Base-by-base conservation (phyloP, 2,888 invertebrate genomes). In the Tetanocera ferruginea region DNA sequence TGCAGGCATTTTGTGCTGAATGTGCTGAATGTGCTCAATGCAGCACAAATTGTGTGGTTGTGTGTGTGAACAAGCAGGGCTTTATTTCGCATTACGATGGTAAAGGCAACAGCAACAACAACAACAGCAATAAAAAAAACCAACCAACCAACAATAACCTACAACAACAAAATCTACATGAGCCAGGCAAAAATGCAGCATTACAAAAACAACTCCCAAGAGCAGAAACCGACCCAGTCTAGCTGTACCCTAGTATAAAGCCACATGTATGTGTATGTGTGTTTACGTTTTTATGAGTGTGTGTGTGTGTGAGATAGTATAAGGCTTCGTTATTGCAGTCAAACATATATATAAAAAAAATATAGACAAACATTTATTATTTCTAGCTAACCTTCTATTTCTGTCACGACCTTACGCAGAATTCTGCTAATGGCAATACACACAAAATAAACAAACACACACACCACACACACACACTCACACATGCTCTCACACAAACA, bases 311-410 rank as follows among this genome's bases (percentile, higher is more conserved):
- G 51, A 52, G 28, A 51, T 57, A 34, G 51, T 51, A 73, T 66
- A 52, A 34, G 25, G 43, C 73, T 74, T 70, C 73, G 77, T 77
- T 74, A 70, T 51, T 43, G 6, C 55, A 34, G 77, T 75, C 71
- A 62, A 77, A 52, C 70, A 62, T 49, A 71, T 34, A 72, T 60
- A 23, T 78, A 71, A 76, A 81, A 77, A 77, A 80, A 80, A 76
- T 77, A 80, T 43, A 79, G 79, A 80, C 76, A 69, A 78, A 80
- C 66, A 80, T 70, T 51, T 25, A 70, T 51, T 70, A 49, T 19
- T 43, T 11, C 69, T 11, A 23, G 17, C 60, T 17, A 55, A 73
- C 17, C 28, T 14, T 17, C 66, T 66, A 34, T n/a, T 43, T 66
- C 19, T 23, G 28, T 49, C 34, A 25, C 67, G 43, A 52, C 49